Evolutionary conservation across 1,140 invertebrate genomes (phyloP), one percentile per base, ranked within the genome.

Genomic region (Zaprionus kolodkinae): DNA sequence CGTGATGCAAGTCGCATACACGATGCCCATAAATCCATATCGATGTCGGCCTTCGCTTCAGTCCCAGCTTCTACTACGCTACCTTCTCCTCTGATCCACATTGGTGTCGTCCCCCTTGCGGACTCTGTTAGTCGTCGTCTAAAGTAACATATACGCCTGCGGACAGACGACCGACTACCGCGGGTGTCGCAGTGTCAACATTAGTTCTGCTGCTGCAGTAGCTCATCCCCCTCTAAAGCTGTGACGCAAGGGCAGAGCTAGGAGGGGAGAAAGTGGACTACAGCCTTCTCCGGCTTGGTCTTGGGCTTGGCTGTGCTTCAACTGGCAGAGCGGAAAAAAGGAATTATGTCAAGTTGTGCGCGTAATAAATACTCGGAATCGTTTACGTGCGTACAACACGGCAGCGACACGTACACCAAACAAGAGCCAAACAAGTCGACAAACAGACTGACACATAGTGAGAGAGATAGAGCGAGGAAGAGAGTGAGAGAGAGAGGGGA

Each of bases 281-380:
- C 21, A 38, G 66, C 48, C 57, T 40, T 25, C 40, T 45, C 33
- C 21, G 21, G 45, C 17, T 66, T 21, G 38, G 50, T 6, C 40
- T 43, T 43, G 25, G 30, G 59, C 71, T 56, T 57, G 21, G 27
- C 27, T 6, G 27, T 63, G 45, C 63, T 45, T 61, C 67, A 55
- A 76, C 59, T 63, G 76, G 36, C 57, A 64, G 72, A 76, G 78
- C 78, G 78, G 78, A 88, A 81, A 78, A 83, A 72, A 83, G 81
- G 78, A 89, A 88, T 88, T 88, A 88, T 85, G 85, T 88, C 84
- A 88, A 89, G 84, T 89, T 88, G 84, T 76, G 81, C 72, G 85
- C 85, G 84, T 81, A 89, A 88, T 88, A 88, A 88, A 88, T 85
- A 88, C 85, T 79, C 81, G 81, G 78, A 79, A 89, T 78, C 81